Conservation (phyloP, 2,888 invertebrate genomes). For the Callyntrura guangdongensis region DNA sequence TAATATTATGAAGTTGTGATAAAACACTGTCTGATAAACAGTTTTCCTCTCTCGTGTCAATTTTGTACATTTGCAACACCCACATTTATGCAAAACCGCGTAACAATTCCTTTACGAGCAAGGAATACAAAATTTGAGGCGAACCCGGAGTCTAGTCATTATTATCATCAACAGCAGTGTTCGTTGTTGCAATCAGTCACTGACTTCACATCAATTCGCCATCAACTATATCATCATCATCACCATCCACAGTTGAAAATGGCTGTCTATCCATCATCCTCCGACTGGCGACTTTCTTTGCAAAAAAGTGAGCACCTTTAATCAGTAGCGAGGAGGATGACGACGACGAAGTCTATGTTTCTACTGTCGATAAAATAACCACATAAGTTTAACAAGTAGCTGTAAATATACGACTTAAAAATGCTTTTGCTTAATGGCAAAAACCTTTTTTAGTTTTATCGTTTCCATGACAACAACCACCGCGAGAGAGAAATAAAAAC, state of each 20-base stretch:
- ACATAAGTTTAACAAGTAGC: too few relatives aligned
- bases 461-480: too few relatives aligned
- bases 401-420: background rate
- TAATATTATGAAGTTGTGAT: too few relatives aligned
- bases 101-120: background rate
- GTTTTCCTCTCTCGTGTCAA: too few relatives aligned
- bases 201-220: background rate
- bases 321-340: too few relatives aligned
- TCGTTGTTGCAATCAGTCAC: conserved; percentile 19
- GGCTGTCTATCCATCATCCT: too few relatives aligned
- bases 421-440: background rate
- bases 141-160: conserved; percentile 4
- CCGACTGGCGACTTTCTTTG: too few relatives aligned
- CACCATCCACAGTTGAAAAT: too few relatives aligned
- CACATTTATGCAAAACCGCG: background rate
- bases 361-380: too few relatives aligned
- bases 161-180: background rate
- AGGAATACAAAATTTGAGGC: background rate
- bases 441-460: background rate
- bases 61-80: background rate
- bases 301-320: too few relatives aligned
- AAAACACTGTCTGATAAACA: too few relatives aligned
- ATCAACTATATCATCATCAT: background rate
- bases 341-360: background rate
- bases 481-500: background rate